phyloP scores from a whole-genome alignment of 2,797 vertebrate species.

The Cheirogaleus major region DNA sequence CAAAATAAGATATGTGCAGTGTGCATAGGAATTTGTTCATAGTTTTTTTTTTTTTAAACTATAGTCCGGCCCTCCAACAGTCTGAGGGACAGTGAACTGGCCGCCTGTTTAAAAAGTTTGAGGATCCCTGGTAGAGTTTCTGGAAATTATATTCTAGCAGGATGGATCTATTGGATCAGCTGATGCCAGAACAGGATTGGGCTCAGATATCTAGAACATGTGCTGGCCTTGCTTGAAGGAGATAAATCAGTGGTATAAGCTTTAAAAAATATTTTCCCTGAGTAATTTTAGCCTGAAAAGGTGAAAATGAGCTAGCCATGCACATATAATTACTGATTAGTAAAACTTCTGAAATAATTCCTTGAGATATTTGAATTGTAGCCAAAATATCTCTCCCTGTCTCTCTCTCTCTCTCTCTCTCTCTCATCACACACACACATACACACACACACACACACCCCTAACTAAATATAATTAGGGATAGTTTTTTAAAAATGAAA shows the following conservation, averaged over 20 bases:
- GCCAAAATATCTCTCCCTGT: background rate
- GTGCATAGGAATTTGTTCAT: too few relatives aligned
- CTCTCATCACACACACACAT: background rate
- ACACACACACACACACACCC: background rate
- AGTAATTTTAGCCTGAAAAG: background rate
- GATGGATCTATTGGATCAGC: too few relatives aligned
- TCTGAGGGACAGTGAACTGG: too few relatives aligned
- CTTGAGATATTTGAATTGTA: conserved; percentile 21
- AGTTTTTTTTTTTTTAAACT: too few relatives aligned
- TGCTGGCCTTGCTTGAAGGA: conserved; percentile 19
- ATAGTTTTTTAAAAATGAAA: background rate
- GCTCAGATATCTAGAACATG: background rate
- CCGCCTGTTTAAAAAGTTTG: too few relatives aligned
- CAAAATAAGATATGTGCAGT: too few relatives aligned
- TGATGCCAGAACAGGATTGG: too few relatives aligned
- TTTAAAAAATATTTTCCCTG: conserved; percentile 44
- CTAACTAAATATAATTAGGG: background rate
- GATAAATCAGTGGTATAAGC: conserved; percentile 33
- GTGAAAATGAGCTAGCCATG: background rate
- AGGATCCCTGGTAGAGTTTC: too few relatives aligned
- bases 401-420: background rate
- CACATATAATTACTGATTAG: background rate
- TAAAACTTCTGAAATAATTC: conserved; percentile 41
- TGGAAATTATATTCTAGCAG: too few relatives aligned
- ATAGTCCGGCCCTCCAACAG: too few relatives aligned